These are phyloP conservation scores for Cerceris rybyensis DNA, from an alignment of 2,888 invertebrate genomes.

Conservation along the genomic window DNA sequence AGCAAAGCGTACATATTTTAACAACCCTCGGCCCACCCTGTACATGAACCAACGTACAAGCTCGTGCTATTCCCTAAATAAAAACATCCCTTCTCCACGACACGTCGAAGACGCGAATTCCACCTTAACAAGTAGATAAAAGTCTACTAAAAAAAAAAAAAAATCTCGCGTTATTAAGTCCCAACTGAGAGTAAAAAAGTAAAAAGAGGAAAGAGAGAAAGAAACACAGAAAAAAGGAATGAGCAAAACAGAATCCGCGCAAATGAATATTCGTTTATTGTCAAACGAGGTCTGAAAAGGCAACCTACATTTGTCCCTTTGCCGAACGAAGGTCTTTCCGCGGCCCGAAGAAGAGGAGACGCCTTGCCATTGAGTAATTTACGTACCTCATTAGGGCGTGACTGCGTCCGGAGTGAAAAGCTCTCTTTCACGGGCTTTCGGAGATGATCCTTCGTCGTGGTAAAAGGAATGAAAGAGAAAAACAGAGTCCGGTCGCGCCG, in stretches of 20 bases:
- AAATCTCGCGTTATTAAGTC: too few relatives aligned
- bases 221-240: too few relatives aligned
- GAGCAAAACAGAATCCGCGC: conserved; percentile 8
- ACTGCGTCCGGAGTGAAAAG: conserved; percentile 63
- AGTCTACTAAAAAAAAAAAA: too few relatives aligned
- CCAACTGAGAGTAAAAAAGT: too few relatives aligned
- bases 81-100: too few relatives aligned
- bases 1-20: too few relatives aligned
- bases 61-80: too few relatives aligned
- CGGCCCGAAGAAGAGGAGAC: conserved; percentile 45
- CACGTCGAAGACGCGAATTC: too few relatives aligned
- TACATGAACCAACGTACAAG: too few relatives aligned
- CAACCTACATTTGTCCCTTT: conserved; percentile 62
- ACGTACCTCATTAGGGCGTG: conserved; percentile 62
- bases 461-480: conserved; percentile 22
- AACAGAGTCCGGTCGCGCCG: conserved; percentile 25
- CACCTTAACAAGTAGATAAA: too few relatives aligned
- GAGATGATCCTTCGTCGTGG: conserved; percentile 30
- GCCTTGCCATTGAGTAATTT: conserved; percentile 66
- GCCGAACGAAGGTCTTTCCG: conserved; percentile 42
- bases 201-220: too few relatives aligned
- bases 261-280: conserved; percentile 39
- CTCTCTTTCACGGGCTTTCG: conserved; percentile 60
- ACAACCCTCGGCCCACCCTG: too few relatives aligned
- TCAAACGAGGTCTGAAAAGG: conserved; percentile 45